Percentiles rank a stretch among this genome's conserved stretches.
These are phyloP conservation scores for Pterostichus niger DNA, from an alignment of 2,888 invertebrate species.

Conservation along the genomic window DNA sequence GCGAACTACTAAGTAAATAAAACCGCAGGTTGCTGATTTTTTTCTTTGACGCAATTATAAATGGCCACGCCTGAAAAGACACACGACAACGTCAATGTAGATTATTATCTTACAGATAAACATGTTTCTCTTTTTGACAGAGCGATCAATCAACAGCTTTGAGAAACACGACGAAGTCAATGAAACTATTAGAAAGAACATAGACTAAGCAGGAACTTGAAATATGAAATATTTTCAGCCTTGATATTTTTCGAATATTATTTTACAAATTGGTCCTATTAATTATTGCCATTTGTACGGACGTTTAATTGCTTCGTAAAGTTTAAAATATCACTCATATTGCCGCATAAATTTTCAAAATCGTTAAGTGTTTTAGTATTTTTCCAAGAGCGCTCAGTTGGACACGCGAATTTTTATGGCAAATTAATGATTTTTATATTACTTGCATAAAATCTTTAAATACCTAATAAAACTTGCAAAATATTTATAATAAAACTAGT, in stretches of 20 bases:
- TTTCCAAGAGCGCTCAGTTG: neutral
- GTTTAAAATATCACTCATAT: neutral
- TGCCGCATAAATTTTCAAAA: neutral
- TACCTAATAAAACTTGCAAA: too few relatives aligned
- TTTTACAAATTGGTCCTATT: constrained; percentile 19
- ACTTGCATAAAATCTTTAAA: too few relatives aligned
- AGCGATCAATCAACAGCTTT: constrained; percentile 9
- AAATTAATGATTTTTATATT: too few relatives aligned
- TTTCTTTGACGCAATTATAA: constrained; percentile 8
- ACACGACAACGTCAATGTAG: constrained; percentile 1
- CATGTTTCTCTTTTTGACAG: constrained; percentile 7
- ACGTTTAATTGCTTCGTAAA: neutral
- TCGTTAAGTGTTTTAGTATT: neutral
- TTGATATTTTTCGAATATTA: constrained; percentile 38
- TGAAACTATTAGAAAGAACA: constrained; percentile 5
- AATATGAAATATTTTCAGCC: constrained; percentile 4
- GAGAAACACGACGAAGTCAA: neutral
- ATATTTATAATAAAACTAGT: too few relatives aligned
- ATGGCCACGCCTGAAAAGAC: constrained; percentile 1
- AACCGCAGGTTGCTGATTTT: constrained; percentile 5
- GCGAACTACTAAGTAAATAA: neutral
- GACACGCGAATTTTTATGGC: too few relatives aligned
- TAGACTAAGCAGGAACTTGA: constrained; percentile 25
- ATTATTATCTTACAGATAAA: constrained; percentile 7
- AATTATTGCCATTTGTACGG: neutral